phyloP scores from a whole-genome alignment of 2,888 invertebrate species.

The Caenorhabditis wallacei region DNA sequence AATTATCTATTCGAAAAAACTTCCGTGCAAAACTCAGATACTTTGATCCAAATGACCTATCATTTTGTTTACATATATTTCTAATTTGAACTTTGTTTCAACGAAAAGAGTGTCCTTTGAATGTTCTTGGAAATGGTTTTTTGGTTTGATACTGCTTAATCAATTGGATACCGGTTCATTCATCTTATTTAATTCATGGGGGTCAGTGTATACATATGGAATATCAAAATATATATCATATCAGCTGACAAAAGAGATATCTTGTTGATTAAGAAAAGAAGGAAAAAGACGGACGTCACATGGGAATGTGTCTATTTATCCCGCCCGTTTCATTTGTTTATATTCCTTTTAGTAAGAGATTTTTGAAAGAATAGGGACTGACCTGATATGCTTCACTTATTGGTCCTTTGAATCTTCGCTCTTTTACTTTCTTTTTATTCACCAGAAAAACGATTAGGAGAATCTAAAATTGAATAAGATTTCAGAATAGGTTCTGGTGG shows the following conservation, averaged over 20 bases:
- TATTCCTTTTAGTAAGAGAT: constrained; percentile 6
- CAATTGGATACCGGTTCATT: constrained; percentile 27
- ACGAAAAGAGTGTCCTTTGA: constrained; percentile 27
- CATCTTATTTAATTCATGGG: constrained; percentile 7
- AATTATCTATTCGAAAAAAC: not conserved
- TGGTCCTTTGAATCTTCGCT: constrained; percentile 38
- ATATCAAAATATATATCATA: constrained; percentile 26
- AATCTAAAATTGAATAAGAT: constrained; percentile 11
- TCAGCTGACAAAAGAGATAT: constrained; percentile 52
- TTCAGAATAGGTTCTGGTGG: not conserved
- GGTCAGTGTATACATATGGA: constrained; percentile 31
- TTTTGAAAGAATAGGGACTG: not conserved
- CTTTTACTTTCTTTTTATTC: constrained; percentile 51
- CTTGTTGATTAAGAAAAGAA: constrained; percentile 38
- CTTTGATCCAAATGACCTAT: constrained; percentile 23
- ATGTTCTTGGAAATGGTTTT: constrained; percentile 29
- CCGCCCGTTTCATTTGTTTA: constrained; percentile 28
- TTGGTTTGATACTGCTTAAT: not conserved
- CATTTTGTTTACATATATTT: constrained; percentile 11
- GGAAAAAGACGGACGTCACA: constrained; percentile 28
- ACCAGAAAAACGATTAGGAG: constrained; percentile 6
- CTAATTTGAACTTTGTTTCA: constrained; percentile 27
- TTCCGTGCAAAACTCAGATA: constrained; percentile 8
- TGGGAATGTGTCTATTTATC: constrained; percentile 43
- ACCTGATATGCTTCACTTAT: constrained; percentile 64